Conservation (phyloP, 2,888 invertebrate species). For the Hartigia nigra region DNA sequence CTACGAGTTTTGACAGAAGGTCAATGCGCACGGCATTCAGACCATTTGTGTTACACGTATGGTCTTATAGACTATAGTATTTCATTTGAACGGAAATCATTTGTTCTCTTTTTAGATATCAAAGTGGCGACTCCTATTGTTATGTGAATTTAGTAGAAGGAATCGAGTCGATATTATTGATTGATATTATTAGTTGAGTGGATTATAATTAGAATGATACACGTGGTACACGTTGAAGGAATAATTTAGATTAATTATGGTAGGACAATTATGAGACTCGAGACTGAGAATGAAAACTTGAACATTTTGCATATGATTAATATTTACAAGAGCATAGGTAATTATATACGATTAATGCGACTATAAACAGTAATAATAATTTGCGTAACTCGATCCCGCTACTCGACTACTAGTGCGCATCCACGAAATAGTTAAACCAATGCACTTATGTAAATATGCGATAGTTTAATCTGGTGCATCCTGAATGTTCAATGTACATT, state of each 20-base stretch:
- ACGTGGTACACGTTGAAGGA: neutral
- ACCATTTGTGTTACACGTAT: neutral
- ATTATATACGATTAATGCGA: neutral
- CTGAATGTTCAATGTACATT: neutral
- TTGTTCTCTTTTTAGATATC: neutral
- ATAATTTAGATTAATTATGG: neutral
- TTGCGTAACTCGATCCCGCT: neutral
- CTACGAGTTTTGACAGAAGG: neutral
- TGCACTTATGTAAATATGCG: neutral
- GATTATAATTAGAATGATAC: neutral
- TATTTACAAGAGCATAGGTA: neutral
- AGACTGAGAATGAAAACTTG: neutral
- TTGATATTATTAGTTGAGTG: neutral
- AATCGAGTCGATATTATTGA: neutral
- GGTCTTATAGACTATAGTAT: neutral
- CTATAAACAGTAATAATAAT: neutral
- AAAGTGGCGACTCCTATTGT: neutral
- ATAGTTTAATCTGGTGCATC: neutral
- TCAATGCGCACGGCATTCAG: neutral
- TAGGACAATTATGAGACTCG: neutral
- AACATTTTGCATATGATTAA: neutral
- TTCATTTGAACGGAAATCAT: neutral
- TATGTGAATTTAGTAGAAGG: neutral
- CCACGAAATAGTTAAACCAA: neutral
- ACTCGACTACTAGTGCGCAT: neutral